Conservation (phyloP, 2,113 vertebrate genomes). For the Alaudala cheleensis region DNA sequence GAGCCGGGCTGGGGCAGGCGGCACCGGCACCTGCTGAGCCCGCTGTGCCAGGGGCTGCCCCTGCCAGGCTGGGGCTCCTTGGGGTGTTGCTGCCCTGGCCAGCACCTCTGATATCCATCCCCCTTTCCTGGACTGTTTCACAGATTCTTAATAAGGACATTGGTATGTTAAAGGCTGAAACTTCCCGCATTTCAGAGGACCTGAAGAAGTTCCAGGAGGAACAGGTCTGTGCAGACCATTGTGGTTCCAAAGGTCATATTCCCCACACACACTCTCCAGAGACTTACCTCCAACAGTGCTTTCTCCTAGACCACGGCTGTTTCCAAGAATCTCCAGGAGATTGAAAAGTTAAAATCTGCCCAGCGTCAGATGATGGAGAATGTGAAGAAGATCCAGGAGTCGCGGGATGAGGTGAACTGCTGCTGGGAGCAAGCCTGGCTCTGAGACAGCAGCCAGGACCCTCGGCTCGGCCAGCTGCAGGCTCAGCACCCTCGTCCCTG, state of each 20-base stretch:
- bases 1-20: neutral
- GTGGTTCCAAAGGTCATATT: too few species aligned
- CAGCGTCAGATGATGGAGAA: neutral
- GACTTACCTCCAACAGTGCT: too few species aligned
- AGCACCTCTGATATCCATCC: neutral
- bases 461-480: neutral
- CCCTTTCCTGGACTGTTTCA: too few species aligned
- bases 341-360: too few species aligned
- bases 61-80: too few species aligned
- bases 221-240: neutral
- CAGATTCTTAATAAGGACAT: neutral
- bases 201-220: neutral
- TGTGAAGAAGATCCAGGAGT: neutral
- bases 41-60: neutral
- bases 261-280: neutral
- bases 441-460: neutral
- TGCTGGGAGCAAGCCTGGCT: neutral
- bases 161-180: neutral
- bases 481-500: neutral
- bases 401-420: neutral
- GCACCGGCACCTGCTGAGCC: neutral
- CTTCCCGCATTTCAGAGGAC: neutral
- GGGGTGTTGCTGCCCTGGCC: neutral
- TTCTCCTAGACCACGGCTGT: too few species aligned
- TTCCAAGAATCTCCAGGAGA: too few species aligned